A percentile compares a stretch with the other conserved stretches of the same genome.
phyloP scores from a whole-genome alignment of 2,113 vertebrate species.

The Myotis brandtii region DNA sequence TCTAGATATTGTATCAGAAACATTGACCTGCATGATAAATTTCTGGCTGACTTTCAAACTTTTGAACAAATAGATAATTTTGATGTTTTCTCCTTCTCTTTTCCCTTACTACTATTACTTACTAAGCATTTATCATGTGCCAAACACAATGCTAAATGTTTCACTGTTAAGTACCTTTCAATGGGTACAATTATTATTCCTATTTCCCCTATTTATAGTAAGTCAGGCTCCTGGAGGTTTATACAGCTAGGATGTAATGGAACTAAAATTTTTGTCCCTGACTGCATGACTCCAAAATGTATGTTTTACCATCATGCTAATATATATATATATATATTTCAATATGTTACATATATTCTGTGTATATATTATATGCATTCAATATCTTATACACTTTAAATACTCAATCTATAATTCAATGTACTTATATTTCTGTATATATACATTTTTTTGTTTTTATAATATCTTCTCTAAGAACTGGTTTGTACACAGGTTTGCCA shows the following conservation, averaged over 20 bases:
- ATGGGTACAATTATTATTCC: not conserved
- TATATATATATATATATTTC: not conserved
- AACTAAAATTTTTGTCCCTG: not conserved
- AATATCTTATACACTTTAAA: not conserved
- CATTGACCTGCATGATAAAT: not conserved
- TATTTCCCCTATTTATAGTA: not conserved
- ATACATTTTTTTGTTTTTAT: not conserved
- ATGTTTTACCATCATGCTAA: not conserved
- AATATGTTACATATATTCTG: not conserved
- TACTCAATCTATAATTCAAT: not conserved
- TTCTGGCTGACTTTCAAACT: not conserved
- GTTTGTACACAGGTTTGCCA: not conserved
- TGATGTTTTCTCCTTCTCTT: not conserved
- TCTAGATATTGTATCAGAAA: not conserved
- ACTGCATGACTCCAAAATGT: not conserved
- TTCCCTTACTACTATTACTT: not conserved
- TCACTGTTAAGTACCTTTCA: not conserved
- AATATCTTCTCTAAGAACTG: not conserved
- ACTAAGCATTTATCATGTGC: not conserved
- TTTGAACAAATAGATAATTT: not conserved
- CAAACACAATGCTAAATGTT: not conserved
- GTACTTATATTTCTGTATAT: not conserved
- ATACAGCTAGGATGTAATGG: not conserved
- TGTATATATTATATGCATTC: not conserved
- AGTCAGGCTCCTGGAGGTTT: not conserved